Conservation (phyloP, 1,140 invertebrate genomes). For the Lethrus apterus region DNA sequence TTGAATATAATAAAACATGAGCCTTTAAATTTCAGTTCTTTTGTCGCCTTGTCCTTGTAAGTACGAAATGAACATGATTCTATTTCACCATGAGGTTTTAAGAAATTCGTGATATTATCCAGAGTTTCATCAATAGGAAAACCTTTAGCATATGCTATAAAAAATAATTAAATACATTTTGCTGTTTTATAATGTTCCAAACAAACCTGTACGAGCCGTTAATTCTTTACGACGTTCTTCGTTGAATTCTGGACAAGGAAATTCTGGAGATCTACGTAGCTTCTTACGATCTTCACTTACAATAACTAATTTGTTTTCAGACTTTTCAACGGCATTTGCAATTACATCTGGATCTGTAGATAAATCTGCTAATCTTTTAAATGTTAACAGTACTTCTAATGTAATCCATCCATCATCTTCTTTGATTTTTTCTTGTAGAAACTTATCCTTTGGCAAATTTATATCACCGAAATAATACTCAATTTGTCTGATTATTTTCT, state of each 20-base stretch:
- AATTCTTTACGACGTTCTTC: constrained; percentile 75
- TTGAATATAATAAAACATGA: constrained; percentile 83
- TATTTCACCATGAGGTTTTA: constrained; percentile 61
- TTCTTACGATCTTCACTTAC: constrained; percentile 75
- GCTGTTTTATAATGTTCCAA: neutral
- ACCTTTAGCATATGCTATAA: constrained; percentile 75
- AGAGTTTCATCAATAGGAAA: constrained; percentile 68
- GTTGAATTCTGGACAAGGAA: constrained; percentile 77
- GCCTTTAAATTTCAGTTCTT: constrained; percentile 72
- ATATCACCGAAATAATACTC: constrained; percentile 73
- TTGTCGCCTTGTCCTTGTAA: constrained; percentile 53
- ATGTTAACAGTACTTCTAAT: constrained; percentile 75
- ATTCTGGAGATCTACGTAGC: constrained; percentile 66
- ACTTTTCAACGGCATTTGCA: constrained; percentile 64
- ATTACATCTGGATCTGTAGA: constrained; percentile 65
- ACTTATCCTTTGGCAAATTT: constrained; percentile 85
- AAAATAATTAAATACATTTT: constrained; percentile 11
- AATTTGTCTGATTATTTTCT: constrained; percentile 53
- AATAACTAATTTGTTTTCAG: constrained; percentile 67
- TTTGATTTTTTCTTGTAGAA: constrained; percentile 75
- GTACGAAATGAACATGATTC: constrained; percentile 72
- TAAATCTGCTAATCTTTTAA: constrained; percentile 75
- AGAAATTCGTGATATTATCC: constrained; percentile 67
- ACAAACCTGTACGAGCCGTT: constrained; percentile 53
- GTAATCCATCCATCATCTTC: constrained; percentile 87